These are phyloP conservation scores for Sarcophaga bullata DNA, from an alignment of 1,140 invertebrate genomes.

Conservation along the genomic window DNA sequence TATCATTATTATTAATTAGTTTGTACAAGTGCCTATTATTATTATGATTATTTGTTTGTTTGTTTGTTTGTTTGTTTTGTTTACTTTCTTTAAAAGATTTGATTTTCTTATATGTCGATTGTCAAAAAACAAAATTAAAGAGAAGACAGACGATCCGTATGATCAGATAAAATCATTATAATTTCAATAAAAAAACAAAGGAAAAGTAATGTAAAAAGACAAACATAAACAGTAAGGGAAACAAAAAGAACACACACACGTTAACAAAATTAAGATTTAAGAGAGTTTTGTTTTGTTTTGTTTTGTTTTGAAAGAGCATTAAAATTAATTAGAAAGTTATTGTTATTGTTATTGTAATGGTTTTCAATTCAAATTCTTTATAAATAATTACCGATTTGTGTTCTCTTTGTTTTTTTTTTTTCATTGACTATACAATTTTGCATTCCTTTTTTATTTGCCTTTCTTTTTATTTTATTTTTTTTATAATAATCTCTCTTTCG, in stretches of 20 bases:
- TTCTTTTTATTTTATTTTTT: neutral
- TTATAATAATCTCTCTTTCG: neutral
- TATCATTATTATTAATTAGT: neutral
- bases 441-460: neutral
- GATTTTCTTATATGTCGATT: constrained; percentile 61
- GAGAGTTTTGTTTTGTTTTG: too few species aligned
- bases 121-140: constrained; percentile 58
- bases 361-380: too few species aligned
- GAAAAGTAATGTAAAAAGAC: neutral
- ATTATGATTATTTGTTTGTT: constrained; percentile 10
- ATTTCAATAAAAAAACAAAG: neutral
- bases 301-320: neutral
- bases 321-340: neutral
- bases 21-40: constrained; percentile 43
- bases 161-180: neutral
- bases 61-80: neutral
- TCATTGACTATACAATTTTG: neutral
- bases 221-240: neutral
- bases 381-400: too few species aligned
- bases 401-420: neutral
- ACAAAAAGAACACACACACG: neutral
- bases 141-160: constrained; percentile 13
- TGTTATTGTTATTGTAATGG: neutral
- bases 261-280: neutral
- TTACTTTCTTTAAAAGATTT: constrained; percentile 44